Base-by-base conservation (phyloP, 1,140 invertebrate genomes). In the Drosophila truncata region DNA sequence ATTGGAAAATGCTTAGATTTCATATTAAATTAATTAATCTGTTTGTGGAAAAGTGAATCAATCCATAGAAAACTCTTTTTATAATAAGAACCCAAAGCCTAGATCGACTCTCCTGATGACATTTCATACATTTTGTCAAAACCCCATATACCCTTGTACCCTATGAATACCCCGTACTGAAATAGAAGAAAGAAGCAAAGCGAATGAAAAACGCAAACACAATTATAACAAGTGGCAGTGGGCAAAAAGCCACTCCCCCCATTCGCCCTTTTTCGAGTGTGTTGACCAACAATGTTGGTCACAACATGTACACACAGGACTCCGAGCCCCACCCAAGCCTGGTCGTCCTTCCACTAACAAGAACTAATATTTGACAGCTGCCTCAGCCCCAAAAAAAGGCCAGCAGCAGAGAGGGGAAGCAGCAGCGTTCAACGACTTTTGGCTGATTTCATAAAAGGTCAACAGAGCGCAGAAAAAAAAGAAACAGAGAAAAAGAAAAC, bases 241-340 rank as follows among this genome's bases (percentile, higher is more conserved):
- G 54, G 59, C 14, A 63, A 52, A 35, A 47, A 37, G 52, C 41
- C n/a, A n/a, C 23, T 61, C 29, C 27, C 14, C 44, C 27, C 27
- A 7, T 46, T 20, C 1, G n/a, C 39, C 18, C 41, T 18, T 16
- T 29, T 58, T 50, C 47, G 84, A 83, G 80, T 88, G 80, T 86
- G 74, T 76, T 90, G 84, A 88, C 84, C 84, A 88, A 87, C 84
- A 87, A 67, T 84, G 85, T 87, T 88, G 84, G 84, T 88, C 84
- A 88, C 70, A 76, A 86, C 78, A 86, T 73, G 65, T 78, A 79
- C 66, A 71, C 66, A 67, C 64, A 35, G 25, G 25, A 16, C 27
- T 25, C 37, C 16, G 29, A 46, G 46, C 60, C 81, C 50, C 47
- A 49, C 47, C 39, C 70, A 47, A 27, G 23, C 18, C 50, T 16